Conservation (phyloP, 2,797 vertebrate genomes). For the Centropyge bicolor region DNA sequence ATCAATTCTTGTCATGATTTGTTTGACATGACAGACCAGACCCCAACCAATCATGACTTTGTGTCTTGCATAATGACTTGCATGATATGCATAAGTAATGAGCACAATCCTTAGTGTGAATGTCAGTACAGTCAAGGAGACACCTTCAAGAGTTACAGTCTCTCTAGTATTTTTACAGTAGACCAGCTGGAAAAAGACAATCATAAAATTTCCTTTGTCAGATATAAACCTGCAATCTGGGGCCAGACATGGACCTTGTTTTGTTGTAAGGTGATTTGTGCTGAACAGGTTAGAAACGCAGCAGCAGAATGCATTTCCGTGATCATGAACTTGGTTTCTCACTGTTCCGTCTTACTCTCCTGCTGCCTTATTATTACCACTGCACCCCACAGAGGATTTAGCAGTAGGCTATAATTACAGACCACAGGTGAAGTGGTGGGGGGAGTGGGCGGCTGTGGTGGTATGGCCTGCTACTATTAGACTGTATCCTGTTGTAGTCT, state of each 20-base stretch:
- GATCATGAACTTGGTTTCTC: background rate
- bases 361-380: background rate
- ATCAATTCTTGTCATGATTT: too few species aligned
- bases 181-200: too few species aligned
- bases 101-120: background rate
- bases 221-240: background rate
- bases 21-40: background rate
- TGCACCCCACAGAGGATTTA: slow-evolving; percentile 16
- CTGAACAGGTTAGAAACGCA: background rate
- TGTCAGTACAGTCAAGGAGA: too few species aligned
- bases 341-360: background rate
- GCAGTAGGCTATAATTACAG: slow-evolving; percentile 25
- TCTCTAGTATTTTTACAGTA: background rate
- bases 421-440: slow-evolving; percentile 13
- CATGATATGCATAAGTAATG: background rate
- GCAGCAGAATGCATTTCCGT: background rate
- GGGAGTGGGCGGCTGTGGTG: background rate
- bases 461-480: background rate
- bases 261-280: background rate
- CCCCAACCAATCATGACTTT: background rate
- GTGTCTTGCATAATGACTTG: background rate
- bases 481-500: too few species aligned
- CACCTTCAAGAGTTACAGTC: background rate
- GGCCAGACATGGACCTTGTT: background rate
- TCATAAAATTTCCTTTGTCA: background rate